Evolutionary conservation across 2,888 invertebrate genomes (phyloP).

Genomic region (Gasteruption jaculator): DNA sequence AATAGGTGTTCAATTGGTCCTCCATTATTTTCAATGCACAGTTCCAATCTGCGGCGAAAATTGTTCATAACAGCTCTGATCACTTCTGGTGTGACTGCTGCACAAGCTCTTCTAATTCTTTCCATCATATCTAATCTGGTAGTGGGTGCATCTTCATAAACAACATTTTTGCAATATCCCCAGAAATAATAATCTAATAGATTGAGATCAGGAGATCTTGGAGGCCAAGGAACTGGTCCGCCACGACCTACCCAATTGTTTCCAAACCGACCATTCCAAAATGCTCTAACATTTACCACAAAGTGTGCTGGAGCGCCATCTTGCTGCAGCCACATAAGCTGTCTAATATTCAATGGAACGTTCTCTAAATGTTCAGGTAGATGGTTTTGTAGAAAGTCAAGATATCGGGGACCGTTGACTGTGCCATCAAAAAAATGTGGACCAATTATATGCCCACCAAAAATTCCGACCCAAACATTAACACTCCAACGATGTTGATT

Average conservation of each 20-base stretch:
- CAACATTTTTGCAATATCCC: slow-evolving; percentile 18
- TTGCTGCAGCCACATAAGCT: slow-evolving; percentile 12
- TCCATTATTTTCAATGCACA: slow-evolving; percentile 17
- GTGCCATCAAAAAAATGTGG: slow-evolving; percentile 19
- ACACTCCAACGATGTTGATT: slow-evolving; percentile 27
- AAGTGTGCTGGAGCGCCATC: slow-evolving; percentile 16
- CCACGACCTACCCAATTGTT: slow-evolving; percentile 9
- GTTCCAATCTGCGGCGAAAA: slow-evolving; percentile 12
- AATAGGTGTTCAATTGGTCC: slow-evolving; percentile 15
- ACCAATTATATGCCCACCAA: slow-evolving; percentile 19
- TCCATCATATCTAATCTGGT: slow-evolving; percentile 14
- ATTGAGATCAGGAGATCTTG: slow-evolving; percentile 23
- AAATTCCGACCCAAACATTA: slow-evolving; percentile 21
- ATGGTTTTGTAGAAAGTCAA: slow-evolving; percentile 19
- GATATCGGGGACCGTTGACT: slow-evolving; percentile 19
- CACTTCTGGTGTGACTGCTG: slow-evolving; percentile 6
- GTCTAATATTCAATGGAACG: slow-evolving; percentile 17
- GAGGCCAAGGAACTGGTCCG: slow-evolving; percentile 12
- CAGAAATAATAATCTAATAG: slow-evolving; percentile 21
- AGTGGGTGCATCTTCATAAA: slow-evolving; percentile 18
- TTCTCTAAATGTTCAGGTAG: slow-evolving; percentile 22
- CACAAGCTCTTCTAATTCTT: slow-evolving; percentile 10
- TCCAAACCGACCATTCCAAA: slow-evolving; percentile 2
- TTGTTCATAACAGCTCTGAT: slow-evolving; percentile 9
- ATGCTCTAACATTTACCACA: slow-evolving; percentile 8